Evolutionary conservation across 2,797 vertebrate species (phyloP).

Genomic region (Limosa lapponica): DNA sequence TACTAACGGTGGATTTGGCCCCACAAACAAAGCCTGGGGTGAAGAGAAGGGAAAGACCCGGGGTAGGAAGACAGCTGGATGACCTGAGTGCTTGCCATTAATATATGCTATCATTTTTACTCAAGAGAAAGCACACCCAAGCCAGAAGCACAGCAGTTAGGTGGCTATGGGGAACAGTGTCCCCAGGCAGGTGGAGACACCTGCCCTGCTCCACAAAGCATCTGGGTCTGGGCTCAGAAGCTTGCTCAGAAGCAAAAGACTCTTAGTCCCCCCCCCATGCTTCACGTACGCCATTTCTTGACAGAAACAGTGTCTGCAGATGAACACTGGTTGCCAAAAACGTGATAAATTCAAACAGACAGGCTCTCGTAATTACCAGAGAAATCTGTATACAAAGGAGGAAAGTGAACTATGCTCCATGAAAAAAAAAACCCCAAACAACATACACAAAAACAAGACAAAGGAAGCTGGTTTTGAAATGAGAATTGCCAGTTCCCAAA

Average conservation of each 20-base stretch:
- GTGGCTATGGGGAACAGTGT: background rate
- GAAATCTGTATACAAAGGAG: constrained; percentile 25
- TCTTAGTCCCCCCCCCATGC: background rate
- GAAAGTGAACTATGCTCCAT: background rate
- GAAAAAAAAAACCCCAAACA: background rate
- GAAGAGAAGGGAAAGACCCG: background rate
- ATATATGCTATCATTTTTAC: background rate
- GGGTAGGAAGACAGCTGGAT: background rate
- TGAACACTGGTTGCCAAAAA: background rate
- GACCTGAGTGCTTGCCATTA: rapidly evolving
- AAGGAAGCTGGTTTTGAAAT: constrained; percentile 30
- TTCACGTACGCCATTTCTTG: background rate
- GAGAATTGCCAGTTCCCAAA: background rate
- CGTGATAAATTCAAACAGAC: constrained; percentile 44
- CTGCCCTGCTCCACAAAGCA: background rate
- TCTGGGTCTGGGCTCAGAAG: background rate
- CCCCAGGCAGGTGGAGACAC: background rate
- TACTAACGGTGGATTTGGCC: background rate
- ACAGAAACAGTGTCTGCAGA: background rate
- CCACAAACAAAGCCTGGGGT: background rate
- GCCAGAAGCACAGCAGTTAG: background rate
- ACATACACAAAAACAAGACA: constrained; percentile 14
- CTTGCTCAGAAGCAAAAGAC: background rate
- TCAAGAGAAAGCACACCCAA: background rate
- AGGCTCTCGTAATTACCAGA: constrained; percentile 17